Evolutionary conservation across 2,797 vertebrate genomes (phyloP).

Genomic region (Valencia hispanica): DNA sequence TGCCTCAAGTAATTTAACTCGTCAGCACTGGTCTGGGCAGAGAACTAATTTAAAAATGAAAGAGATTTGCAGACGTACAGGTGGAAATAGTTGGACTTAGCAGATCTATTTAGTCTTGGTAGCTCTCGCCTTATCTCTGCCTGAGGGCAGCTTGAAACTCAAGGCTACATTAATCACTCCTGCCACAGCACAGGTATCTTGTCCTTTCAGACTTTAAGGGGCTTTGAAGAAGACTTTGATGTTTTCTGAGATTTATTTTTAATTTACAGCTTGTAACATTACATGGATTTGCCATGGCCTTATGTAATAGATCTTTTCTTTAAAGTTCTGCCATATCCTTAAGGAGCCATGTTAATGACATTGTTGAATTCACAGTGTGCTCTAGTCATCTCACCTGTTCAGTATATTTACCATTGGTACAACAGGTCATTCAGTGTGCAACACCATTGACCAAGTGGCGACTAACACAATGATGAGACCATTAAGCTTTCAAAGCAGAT

Average conservation of each 20-base stretch:
- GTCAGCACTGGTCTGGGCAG: background rate
- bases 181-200: background rate
- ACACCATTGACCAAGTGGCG: background rate
- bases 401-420: background rate
- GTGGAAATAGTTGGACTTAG: background rate
- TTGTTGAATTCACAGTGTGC: background rate
- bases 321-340: background rate
- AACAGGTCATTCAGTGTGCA: background rate
- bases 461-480: background rate
- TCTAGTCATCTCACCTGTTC: background rate
- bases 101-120: background rate
- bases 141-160: background rate
- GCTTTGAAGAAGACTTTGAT: slow-evolving; percentile 2
- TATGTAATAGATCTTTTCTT: background rate
- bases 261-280: background rate
- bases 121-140: background rate
- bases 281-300: background rate
- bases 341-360: background rate
- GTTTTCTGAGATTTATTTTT: background rate
- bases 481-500: background rate
- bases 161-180: background rate
- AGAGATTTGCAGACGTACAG: background rate
- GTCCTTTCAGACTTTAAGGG: background rate
- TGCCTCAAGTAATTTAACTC: background rate
- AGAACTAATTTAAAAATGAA: background rate